These are phyloP conservation scores for Rhyacophila evoluta DNA, from an alignment of 2,888 invertebrate species.

Conservation along the genomic window DNA sequence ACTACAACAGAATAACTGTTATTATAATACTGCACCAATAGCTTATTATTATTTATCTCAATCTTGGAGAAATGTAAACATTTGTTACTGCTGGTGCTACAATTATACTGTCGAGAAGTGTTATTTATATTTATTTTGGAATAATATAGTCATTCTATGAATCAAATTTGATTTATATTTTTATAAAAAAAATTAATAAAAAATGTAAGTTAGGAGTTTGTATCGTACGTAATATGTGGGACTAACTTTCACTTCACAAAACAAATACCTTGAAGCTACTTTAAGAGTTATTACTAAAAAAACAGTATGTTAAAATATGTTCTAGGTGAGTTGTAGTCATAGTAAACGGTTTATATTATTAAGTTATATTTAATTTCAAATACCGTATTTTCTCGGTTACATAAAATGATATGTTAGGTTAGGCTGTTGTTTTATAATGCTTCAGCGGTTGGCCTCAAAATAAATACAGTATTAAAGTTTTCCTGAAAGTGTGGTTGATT, in stretches of 20 bases:
- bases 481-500: no score
- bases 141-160: constrained; percentile 14
- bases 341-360: no score
- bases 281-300: neutral
- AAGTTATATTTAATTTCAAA: no score
- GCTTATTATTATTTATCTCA: constrained; percentile 2
- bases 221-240: neutral
- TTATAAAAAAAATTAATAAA: no score
- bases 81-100: neutral
- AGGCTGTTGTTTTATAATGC: no score
- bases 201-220: neutral
- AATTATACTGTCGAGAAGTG: neutral
- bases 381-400: no score
- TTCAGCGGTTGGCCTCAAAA: no score
- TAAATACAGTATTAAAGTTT: no score
- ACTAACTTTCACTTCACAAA: neutral
- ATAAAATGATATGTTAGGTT: no score
- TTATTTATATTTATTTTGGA: constrained; percentile 18
- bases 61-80: constrained; percentile 10
- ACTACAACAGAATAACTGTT: constrained; percentile 26
- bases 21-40: neutral
- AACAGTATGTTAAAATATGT: no score
- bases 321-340: no score
- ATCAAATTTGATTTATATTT: constrained; percentile 18
- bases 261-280: constrained; percentile 10